Conservation (phyloP, 2,888 invertebrate species). For the Harpalus rufipes region DNA sequence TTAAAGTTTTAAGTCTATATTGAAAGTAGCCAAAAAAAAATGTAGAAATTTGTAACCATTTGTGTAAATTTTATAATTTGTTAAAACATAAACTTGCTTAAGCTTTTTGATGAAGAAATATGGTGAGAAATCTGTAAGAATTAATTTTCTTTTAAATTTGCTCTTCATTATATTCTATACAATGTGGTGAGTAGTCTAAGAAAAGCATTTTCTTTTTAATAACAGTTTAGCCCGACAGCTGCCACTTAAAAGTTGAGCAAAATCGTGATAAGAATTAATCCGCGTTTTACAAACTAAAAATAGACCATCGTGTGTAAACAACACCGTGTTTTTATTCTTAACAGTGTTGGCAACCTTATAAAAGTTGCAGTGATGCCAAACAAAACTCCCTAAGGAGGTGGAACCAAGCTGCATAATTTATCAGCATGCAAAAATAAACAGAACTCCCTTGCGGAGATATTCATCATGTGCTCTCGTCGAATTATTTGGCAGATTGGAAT, state of each 20-base stretch:
- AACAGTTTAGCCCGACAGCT: constrained; percentile 15
- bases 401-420: constrained; percentile 49
- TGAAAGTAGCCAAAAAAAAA: too few relatives aligned
- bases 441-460: constrained; percentile 32
- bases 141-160: neutral
- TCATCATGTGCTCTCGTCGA: constrained; percentile 49
- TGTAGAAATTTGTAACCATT: too few relatives aligned
- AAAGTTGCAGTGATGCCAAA: constrained; percentile 46
- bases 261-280: constrained; percentile 43
- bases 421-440: constrained; percentile 43
- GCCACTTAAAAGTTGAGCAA: constrained; percentile 36
- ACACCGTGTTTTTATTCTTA: constrained; percentile 24
- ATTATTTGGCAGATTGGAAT: constrained; percentile 56
- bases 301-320: constrained; percentile 15
- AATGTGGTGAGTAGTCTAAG: neutral
- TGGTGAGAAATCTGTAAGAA: neutral
- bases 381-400: constrained; percentile 29
- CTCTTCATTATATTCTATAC: neutral
- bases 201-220: neutral
- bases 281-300: constrained; percentile 29
- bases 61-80: too few relatives aligned
- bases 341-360: constrained; percentile 44
- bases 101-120: too few relatives aligned
- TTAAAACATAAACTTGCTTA: too few relatives aligned
- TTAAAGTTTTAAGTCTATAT: too few relatives aligned